These are phyloP conservation scores for Euglossa dilemma DNA, from an alignment of 1,140 invertebrate genomes.

Conservation along the genomic window DNA sequence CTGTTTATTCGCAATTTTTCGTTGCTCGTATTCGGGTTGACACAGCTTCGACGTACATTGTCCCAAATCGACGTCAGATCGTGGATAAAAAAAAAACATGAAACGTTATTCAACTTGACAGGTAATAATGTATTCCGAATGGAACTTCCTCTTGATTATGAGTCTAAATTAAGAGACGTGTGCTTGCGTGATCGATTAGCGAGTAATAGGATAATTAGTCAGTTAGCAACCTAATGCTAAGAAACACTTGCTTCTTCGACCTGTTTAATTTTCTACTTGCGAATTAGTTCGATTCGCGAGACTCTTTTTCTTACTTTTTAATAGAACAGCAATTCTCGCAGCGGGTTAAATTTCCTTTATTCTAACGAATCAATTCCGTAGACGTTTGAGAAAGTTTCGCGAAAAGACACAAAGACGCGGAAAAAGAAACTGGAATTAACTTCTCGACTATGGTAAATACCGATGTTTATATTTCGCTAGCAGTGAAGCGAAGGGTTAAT, in stretches of 20 bases:
- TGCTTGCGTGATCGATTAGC: not conserved
- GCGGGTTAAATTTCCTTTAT: too few species aligned
- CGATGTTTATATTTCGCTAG: too few species aligned
- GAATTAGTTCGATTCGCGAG: not conserved
- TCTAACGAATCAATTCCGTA: too few species aligned
- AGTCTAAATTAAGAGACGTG: not conserved
- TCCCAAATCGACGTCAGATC: not conserved
- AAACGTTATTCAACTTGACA: too few species aligned
- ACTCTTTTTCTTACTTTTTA: too few species aligned
- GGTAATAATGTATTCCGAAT: not conserved
- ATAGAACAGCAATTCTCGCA: too few species aligned
- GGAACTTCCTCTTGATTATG: too few species aligned
- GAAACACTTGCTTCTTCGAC: not conserved
- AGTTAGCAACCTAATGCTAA: not conserved
- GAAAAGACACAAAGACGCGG: too few species aligned
- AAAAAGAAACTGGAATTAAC: too few species aligned
- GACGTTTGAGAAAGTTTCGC: too few species aligned
- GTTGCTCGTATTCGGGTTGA: not conserved
- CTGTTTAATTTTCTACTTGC: not conserved
- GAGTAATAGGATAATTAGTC: constrained; percentile 6
- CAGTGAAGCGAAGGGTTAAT: too few species aligned
- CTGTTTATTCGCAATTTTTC: constrained; percentile 14
- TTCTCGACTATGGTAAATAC: too few species aligned
- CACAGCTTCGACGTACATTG: not conserved
- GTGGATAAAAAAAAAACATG: not conserved